Base-by-base conservation (phyloP, 2,888 invertebrate genomes). In the Troides helena region DNA sequence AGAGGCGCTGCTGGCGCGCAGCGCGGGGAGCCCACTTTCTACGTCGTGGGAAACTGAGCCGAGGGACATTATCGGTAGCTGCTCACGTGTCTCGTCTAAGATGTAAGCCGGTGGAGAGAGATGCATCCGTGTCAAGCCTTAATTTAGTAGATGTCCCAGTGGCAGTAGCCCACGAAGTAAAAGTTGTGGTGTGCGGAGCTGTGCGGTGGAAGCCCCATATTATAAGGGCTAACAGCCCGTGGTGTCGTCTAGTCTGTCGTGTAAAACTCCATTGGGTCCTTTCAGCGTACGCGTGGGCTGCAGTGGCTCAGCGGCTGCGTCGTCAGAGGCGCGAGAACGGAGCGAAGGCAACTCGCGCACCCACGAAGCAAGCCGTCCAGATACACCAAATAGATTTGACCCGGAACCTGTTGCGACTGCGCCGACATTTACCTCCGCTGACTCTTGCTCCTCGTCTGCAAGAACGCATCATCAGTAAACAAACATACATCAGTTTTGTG, bases 351-450 rank as follows among this genome's bases (percentile, higher is more conserved):
- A 85, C 81, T 92, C 91, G 80, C 91, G 91, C 79, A 92, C 92
- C 92, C 92, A 92, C 74, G 90, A 90, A 72, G 92, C 91, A 61
- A 92, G 88, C 10, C 92, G 89, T 10, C 92, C 92, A 75, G 92
- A 90, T 83, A 92, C 90, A 74, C 92, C 92, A 88, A 92, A 92
- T 85, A 92, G 85, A 82, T 92, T 90, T 59, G 92, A 90, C 63
- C 89, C 92, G 62, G 92, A 92, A 69, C 90, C 92, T 70, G 87
- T 88, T 72, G 88, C 92, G 77, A 90, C 90, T 46, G 92, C 92
- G 80, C 92, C 92, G 80, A 91, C 92, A 83, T 85, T 85, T 84
- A 92, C 88, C 80, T 86, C 90, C 71, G 85, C 80, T 80, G 81
- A 68, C 77, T 90, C 91, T 73, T 82, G 85, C 81, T 91, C 91